A percentile compares a stretch with the other conserved stretches of the same genome.
These are phyloP conservation scores for Cyclargus thomasi DNA, from an alignment of 1,140 invertebrate species.

Conservation along the genomic window DNA sequence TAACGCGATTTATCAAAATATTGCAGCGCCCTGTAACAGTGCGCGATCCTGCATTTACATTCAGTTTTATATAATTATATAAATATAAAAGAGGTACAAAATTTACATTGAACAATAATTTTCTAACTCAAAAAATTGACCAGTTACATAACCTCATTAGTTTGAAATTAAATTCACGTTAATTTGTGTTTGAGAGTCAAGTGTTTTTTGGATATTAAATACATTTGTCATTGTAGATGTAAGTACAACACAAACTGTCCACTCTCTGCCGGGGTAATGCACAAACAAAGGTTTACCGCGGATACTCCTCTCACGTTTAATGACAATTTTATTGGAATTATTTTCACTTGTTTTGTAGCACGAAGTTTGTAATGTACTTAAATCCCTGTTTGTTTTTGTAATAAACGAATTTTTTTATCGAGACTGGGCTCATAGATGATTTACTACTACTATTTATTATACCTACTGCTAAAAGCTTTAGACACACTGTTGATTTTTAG, in stretches of 20 bases:
- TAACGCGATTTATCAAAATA: no score
- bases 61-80: neutral
- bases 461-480: neutral
- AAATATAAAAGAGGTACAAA: neutral
- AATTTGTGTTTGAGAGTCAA: neutral
- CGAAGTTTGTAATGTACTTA: slow-evolving; percentile 29
- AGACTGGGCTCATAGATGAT: slow-evolving; percentile 3
- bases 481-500: neutral
- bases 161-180: neutral
- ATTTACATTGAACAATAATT: neutral
- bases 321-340: slow-evolving; percentile 14
- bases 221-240: neutral
- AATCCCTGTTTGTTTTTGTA: slow-evolving; percentile 1
- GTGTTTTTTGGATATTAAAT: neutral
- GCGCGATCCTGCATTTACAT: neutral
- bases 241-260: neutral
- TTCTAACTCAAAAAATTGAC: neutral
- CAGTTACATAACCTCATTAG: neutral
- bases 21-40: no score
- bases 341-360: slow-evolving; percentile 30
- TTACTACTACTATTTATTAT: neutral
- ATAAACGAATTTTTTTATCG: neutral
- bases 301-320: neutral
- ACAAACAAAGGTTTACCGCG: slow-evolving; percentile 18
- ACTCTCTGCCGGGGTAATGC: neutral